Base-by-base conservation (phyloP, 2,797 vertebrate genomes). In the Miichthys miiuy region DNA sequence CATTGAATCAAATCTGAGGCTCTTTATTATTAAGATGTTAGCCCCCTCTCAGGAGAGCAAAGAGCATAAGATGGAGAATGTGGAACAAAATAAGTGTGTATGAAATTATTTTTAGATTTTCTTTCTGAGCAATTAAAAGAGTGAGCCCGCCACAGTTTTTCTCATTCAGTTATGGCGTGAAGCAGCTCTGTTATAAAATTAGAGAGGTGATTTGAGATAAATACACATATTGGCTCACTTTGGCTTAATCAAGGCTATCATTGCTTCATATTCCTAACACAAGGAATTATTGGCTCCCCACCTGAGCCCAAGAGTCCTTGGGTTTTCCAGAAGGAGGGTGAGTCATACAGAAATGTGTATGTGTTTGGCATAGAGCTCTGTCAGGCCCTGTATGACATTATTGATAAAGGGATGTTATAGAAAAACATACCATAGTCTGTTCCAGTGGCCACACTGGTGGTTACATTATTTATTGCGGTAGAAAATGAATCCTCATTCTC, bases 51-150 rank as follows among this genome's bases (percentile, higher is more conserved):
- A 67, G 52, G 55, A 62, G 38, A 72, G 65, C 51, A 74, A 51
- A 77, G 44, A 79, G 58, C 11, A 9, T 50, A 67, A 76, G 51
- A 65, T 67, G 38, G 56, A 73, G 25, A 69, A 68, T 57, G 41
- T 46, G 52, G 38, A 62, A 42, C 44, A 25, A 51, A 66, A 18
- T 56, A 56, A 27, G 8, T 56, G n/a, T 48, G 23, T 12, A n/a
- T 66, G 17, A 20, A 65, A 23, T 64, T 9, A 46, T 62, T 83
- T 77, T 51, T 30, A 63, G 21, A 80, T 38, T 38, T 2, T 38
- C 21, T 55, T 41, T 62, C 50, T 78, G 52, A 80, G 85, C 79
- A 85, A 82, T 83, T 87, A 89, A 82, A 88, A 76, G 34, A 87
- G 74, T 60, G 77, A 69, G 64, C 20, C 16, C n/a, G 7, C 69